phyloP scores from a whole-genome alignment of 2,113 vertebrate genomes.

The Rynchops niger region DNA sequence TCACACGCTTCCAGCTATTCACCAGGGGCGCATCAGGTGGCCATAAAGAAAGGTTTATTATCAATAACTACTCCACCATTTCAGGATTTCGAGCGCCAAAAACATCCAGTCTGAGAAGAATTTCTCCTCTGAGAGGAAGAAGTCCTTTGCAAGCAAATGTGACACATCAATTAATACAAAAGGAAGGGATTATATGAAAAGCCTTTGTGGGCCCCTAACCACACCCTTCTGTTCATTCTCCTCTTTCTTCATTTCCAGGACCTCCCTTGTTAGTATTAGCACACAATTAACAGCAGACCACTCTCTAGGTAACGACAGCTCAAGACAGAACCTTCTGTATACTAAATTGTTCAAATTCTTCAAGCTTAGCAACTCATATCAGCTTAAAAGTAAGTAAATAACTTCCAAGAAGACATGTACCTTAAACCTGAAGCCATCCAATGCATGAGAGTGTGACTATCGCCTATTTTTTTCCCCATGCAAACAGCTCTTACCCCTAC shows the following conservation, averaged over 20 bases:
- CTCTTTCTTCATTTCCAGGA: background rate
- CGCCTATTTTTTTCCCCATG: rapidly evolving
- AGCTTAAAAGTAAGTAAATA: background rate
- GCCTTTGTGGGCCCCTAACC: background rate
- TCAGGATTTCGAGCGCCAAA: background rate
- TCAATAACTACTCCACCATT: background rate
- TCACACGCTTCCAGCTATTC: background rate
- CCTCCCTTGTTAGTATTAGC: background rate
- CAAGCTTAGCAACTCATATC: background rate
- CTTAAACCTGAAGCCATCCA: background rate
- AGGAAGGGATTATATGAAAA: background rate
- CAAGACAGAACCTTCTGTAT: background rate
- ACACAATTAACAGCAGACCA: background rate
- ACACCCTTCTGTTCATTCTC: background rate
- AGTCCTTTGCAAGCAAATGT: background rate
- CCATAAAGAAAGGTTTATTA: background rate
- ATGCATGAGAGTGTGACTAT: rapidly evolving
- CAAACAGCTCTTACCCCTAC: background rate
- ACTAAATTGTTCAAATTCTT: background rate
- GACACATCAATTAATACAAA: background rate
- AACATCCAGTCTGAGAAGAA: background rate
- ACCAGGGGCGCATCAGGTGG: background rate
- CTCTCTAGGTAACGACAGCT: background rate
- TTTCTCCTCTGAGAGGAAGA: background rate
- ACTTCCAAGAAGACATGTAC: background rate